Conservation (phyloP, 2,888 invertebrate genomes). For the Anorthoa munda region DNA sequence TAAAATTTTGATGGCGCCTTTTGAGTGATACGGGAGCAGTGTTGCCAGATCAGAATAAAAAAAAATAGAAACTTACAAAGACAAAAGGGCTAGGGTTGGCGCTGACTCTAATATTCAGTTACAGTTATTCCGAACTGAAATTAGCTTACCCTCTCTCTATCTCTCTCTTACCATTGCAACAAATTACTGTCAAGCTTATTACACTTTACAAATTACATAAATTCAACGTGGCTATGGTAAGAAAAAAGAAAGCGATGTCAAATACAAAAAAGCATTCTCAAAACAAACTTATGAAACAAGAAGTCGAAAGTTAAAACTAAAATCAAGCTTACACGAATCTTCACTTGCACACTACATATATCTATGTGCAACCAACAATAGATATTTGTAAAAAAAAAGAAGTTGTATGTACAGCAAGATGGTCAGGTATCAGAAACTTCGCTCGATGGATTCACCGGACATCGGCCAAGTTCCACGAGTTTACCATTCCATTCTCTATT, state of each 20-base stretch:
- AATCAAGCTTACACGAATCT: conserved; percentile 54
- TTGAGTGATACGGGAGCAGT: too few species aligned
- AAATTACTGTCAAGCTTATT: background rate
- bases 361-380: conserved; percentile 20
- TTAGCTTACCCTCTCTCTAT: background rate
- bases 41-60: too few species aligned
- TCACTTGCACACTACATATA: conserved; percentile 42
- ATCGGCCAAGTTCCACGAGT: conserved; percentile 80
- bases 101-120: background rate
- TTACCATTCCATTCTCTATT: conserved; percentile 71
- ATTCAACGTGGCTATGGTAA: background rate
- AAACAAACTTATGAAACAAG: background rate
- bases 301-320: conserved; percentile 34
- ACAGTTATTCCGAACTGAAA: background rate
- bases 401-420: conserved; percentile 48
- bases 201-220: background rate
- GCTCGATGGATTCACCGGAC: conserved; percentile 81
- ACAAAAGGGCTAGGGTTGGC: too few species aligned
- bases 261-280: background rate
- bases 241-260: background rate
- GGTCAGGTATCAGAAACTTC: conserved; percentile 69
- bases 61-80: too few species aligned
- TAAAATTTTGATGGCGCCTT: too few species aligned
- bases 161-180: background rate
- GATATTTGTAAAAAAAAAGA: conserved; percentile 39